Conservation (phyloP, 1,140 invertebrate species). For the Orius insidiosus region DNA sequence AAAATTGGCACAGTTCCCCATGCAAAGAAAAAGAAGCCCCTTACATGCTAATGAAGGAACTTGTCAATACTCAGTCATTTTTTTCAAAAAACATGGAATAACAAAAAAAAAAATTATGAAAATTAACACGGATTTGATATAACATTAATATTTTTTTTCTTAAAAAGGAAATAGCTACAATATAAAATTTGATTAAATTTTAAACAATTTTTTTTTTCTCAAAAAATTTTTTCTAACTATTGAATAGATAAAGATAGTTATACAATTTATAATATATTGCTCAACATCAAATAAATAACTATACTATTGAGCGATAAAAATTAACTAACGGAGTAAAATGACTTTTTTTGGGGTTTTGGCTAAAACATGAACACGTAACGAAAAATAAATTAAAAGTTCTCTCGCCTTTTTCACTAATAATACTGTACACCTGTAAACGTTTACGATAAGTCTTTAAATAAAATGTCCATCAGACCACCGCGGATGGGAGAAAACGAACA, state of each 20-base stretch:
- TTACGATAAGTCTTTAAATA: no score
- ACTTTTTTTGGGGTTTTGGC: no score
- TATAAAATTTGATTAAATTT: constrained; percentile 3
- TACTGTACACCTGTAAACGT: no score
- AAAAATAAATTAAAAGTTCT: background rate
- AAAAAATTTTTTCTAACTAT: background rate
- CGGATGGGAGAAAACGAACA: no score
- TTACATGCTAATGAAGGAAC: no score
- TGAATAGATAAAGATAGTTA: background rate
- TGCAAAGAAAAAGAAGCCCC: background rate
- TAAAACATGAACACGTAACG: background rate
- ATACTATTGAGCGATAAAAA: no score
- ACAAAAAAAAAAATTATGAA: background rate
- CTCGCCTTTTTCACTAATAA: no score
- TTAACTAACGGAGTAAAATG: no score
- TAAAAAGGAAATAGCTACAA: background rate
- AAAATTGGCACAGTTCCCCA: background rate
- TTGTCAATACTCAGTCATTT: no score
- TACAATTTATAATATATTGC: constrained; percentile 2
- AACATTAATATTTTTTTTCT: constrained; percentile 1
- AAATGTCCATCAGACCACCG: no score
- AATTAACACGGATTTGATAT: background rate
- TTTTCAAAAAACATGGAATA: no score
- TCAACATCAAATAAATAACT: background rate
- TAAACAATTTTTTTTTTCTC: background rate